Evolutionary conservation across 2,113 vertebrate genomes (phyloP).

Genomic region (Hyperopisus bebe): DNA sequence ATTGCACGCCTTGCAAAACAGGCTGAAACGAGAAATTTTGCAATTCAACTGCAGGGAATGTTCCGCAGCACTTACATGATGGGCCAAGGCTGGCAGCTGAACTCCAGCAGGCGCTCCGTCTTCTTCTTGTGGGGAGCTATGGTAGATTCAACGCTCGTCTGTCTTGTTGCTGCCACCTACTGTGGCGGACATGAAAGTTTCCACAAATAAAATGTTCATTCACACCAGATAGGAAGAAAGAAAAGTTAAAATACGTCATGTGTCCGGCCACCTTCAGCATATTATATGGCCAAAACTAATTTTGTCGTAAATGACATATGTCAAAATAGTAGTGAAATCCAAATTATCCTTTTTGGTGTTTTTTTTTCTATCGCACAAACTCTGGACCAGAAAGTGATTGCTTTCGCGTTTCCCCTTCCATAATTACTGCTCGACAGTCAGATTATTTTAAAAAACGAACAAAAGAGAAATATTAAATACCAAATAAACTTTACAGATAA

Average conservation of each 20-base stretch:
- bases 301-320: not conserved
- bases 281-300: not conserved
- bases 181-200: not conserved
- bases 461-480: not conserved
- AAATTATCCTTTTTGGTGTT: not conserved
- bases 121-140: not conserved
- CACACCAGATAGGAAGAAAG: not conserved
- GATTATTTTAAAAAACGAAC: not conserved
- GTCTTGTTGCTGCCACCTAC: constrained; percentile 5
- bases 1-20: constrained; percentile 68
- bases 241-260: not conserved
- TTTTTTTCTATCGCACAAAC: not conserved
- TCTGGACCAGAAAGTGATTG: not conserved
- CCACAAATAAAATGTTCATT: not conserved
- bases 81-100: constrained; percentile 71
- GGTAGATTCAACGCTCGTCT: not conserved
- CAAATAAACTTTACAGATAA: not conserved
- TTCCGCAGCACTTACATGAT: constrained; percentile 85
- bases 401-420: not conserved
- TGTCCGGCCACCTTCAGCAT: not conserved
- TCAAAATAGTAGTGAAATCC: not conserved
- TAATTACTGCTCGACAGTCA: not conserved
- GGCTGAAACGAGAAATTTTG: constrained; percentile 56
- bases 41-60: constrained; percentile 71
- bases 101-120: constrained; percentile 15